Conservation (phyloP, 2,888 invertebrate species). For the Xestobium rufovillosum region DNA sequence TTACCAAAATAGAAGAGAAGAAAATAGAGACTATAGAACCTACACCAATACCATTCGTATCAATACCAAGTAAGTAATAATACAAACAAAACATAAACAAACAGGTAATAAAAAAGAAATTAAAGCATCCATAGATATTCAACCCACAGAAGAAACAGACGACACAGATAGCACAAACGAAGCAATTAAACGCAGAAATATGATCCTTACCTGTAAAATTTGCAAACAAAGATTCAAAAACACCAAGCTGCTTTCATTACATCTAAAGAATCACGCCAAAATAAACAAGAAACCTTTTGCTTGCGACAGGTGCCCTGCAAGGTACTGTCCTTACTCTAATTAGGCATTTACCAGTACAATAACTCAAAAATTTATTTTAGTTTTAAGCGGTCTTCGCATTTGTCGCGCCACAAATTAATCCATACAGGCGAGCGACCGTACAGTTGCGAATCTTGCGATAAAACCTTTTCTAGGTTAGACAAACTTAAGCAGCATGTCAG, state of each 20-base stretch:
- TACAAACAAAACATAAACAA: too few relatives aligned
- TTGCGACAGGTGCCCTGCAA: not conserved
- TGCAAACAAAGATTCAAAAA: not conserved
- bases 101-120: too few relatives aligned
- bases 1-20: too few relatives aligned
- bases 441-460: conserved; percentile 60
- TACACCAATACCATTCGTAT: too few relatives aligned
- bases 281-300: conserved; percentile 1
- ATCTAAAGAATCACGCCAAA: conserved; percentile 26
- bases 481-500: conserved; percentile 62
- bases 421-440: conserved; percentile 67
- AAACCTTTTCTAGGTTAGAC: conserved; percentile 64
- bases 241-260: not conserved
- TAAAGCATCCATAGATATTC: too few relatives aligned
- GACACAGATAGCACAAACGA: too few relatives aligned
- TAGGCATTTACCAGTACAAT: too few relatives aligned
- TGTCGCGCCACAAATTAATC: conserved; percentile 60
- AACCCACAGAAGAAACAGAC: too few relatives aligned
- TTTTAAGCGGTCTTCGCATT: conserved; percentile 63
- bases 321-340: not conserved
- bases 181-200: too few relatives aligned
- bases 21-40: too few relatives aligned
- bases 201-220: not conserved
- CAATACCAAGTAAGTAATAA: too few relatives aligned
- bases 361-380: conserved; percentile 39